Conservation (phyloP, 2,888 invertebrate species). For the Xylota sylvarum region DNA sequence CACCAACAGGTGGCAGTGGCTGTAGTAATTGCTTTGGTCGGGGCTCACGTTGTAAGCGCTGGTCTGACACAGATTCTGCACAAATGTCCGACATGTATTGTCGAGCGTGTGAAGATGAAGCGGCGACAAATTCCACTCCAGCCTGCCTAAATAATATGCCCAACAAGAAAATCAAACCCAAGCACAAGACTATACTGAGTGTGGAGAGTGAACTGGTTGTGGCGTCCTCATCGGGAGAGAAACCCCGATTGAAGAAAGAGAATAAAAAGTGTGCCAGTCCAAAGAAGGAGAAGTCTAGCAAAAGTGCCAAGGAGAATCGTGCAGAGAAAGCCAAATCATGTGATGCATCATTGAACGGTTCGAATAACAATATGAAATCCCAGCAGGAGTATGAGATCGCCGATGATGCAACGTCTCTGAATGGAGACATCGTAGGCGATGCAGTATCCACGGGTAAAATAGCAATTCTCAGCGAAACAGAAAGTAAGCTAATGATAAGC, state of each 20-base stretch:
- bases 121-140: slow-evolving; percentile 84
- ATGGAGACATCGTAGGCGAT: slow-evolving; percentile 80
- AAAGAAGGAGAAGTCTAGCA: slow-evolving; percentile 76
- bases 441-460: slow-evolving; percentile 83
- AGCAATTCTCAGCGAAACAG: slow-evolving; percentile 85
- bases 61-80: slow-evolving; percentile 82
- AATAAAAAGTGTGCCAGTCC: slow-evolving; percentile 69
- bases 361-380: slow-evolving; percentile 78
- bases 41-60: slow-evolving; percentile 82
- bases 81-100: slow-evolving; percentile 88
- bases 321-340: slow-evolving; percentile 78
- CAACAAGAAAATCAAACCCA: slow-evolving; percentile 81
- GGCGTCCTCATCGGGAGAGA: slow-evolving; percentile 76
- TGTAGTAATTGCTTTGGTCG: slow-evolving; percentile 84
- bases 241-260: slow-evolving; percentile 67
- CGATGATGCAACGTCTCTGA: slow-evolving; percentile 86
- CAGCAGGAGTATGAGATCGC: slow-evolving; percentile 87
- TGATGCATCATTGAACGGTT: slow-evolving; percentile 78
- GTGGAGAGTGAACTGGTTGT: slow-evolving; percentile 84
- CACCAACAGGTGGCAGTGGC: slow-evolving; percentile 81
- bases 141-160: slow-evolving; percentile 86
- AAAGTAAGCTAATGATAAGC: slow-evolving; percentile 85
- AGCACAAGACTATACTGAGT: slow-evolving; percentile 82
- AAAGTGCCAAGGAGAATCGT: slow-evolving; percentile 77
- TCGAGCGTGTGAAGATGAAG: slow-evolving; percentile 84